Base-by-base conservation (phyloP, 1,140 invertebrate genomes). In the Linepithema humile region DNA sequence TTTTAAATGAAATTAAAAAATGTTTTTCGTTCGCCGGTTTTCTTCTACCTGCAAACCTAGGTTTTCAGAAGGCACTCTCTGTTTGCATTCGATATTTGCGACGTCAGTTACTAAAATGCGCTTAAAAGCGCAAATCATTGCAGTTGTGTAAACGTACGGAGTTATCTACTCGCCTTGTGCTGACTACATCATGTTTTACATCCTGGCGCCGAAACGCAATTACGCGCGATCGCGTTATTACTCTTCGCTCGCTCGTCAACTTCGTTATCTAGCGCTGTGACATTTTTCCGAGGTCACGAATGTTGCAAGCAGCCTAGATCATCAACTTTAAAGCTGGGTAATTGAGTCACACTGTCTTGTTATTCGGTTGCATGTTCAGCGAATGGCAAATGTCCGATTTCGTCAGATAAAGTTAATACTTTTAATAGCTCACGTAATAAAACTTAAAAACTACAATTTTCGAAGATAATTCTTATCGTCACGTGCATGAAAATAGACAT, bases 151-250 rank as follows among this genome's bases (percentile, higher is more conserved):
- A 77, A 65, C 10, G 9, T 38, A 53, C 20, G 12, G 20, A 26
- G 17, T 77, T 77, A 77, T 77, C 60, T 77, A 65, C 32, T 50
- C 32, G 38, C 12, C 38, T 75, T 75, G 29, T 20, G 74, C 32
- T 50, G 53, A 43, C 55, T 43, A 23, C 35, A 60, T 74, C 70
- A 15, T 35, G 29, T 65, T 65, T 65, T 20, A 38, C 29, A 67
- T 48, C 43, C 35, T 17, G 43, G 32, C 43, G 45, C 20, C 29
- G 20, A 48, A 65, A 65, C 43, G 74, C 59, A 65, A 65, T 67
- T 67, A 38, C 15, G 43, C 55, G 53, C 72, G 57, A 74, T 60
- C 35, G 53, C 55, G 72, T 74, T 74, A 74, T 60, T 74, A 40
- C 57, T 60, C 10, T 57, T 74, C 57, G 29, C 59, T 65, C 29